Base-by-base conservation (phyloP, 35 echinoderm and acorn worm species). In the Eucidaris tribuloides region DNA sequence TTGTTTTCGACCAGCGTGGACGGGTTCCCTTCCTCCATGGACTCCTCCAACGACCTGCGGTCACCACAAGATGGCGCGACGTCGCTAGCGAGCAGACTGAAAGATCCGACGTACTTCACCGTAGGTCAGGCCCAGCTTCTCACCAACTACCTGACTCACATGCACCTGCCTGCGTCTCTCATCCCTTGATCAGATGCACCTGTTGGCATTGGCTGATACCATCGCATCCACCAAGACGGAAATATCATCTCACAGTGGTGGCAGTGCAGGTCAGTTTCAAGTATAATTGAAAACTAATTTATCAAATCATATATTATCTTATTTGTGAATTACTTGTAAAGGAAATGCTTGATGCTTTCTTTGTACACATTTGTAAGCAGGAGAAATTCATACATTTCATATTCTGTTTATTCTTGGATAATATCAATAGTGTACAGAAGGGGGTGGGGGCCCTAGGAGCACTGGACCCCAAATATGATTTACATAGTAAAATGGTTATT, bases 201-300 rank as follows among this genome's bases (percentile, higher is more conserved):
- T 99, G 15, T 44, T 99, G 27, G 96, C 96, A 25, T 55, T 99
- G 44, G 96, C 96, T 37, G 90, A 99, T 76, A 99, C 96, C 4
- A 72, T 99, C 5, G 96, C 96, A 9, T 90, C 96, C 3, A 93
- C 91, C 5, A 99, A 92, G 79, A 99, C 96, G 14, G 96, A 99
- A 32, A 83, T 99, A 0, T 86, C 96, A 41, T 56, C 71, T 46
- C 84, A 88, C 17, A 89, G 89, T 45, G 82, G 84, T 31, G 96
- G 86, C 7, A 90, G 81, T 32, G 81, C 96, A 66, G 90, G 88
- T 91, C 34, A 60, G 78, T 68, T 38, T 3, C 7, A 58, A 27
- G 19, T 9, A 33, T 49, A 22, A 19, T 71, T 42, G 1, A 30
- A 28, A 33, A 71, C 2, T n/a, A n/a, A n/a, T n/a, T n/a, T n/a